phyloP scores from a whole-genome alignment of 2,888 invertebrate species.

The Drosophila rubida region DNA sequence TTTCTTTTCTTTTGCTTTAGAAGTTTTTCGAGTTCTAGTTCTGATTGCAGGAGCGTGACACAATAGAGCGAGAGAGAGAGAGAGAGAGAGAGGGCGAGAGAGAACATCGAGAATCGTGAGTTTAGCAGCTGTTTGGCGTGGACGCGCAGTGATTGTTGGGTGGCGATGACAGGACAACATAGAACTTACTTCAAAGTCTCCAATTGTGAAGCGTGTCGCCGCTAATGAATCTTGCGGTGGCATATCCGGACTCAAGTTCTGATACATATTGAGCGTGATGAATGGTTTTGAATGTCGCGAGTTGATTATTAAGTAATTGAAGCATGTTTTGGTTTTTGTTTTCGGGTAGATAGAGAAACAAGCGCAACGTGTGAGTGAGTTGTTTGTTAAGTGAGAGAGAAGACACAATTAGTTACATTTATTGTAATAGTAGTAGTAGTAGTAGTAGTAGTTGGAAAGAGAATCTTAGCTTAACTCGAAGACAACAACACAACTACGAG shows the following conservation, averaged over 20 bases:
- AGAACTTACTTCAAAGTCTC: conserved; percentile 90
- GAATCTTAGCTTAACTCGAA: conserved; percentile 56
- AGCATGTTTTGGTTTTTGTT: conserved; percentile 40
- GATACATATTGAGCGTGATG: conserved; percentile 66
- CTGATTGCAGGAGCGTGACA: conserved; percentile 38
- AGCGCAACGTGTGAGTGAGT: conserved; percentile 57
- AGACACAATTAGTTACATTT: conserved; percentile 77
- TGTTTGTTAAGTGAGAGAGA: conserved; percentile 63
- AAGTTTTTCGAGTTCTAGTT: conserved; percentile 45
- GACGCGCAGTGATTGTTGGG: conserved; percentile 18
- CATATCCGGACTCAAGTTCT: conserved; percentile 88
- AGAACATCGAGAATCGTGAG: conserved; percentile 50
- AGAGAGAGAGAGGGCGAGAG: conserved; percentile 43
- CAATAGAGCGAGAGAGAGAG: conserved; percentile 39
- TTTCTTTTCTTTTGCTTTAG: too few species aligned
- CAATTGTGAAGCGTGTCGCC: conserved; percentile 89
- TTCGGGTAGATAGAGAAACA: conserved; percentile 54
- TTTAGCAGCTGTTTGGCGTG: conserved; percentile 50
- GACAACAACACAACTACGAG: conserved; percentile 58
- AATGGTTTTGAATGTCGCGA: conserved; percentile 44
- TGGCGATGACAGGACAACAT: conserved; percentile 42
- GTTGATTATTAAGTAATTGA: conserved; percentile 40
- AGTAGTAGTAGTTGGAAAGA: conserved; percentile 27
- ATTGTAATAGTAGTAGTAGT: conserved; percentile 32
- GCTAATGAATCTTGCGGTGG: conserved; percentile 87